These are phyloP conservation scores for Aeoliscus strigatus DNA, from an alignment of 2,797 vertebrate species.

Conservation along the genomic window DNA sequence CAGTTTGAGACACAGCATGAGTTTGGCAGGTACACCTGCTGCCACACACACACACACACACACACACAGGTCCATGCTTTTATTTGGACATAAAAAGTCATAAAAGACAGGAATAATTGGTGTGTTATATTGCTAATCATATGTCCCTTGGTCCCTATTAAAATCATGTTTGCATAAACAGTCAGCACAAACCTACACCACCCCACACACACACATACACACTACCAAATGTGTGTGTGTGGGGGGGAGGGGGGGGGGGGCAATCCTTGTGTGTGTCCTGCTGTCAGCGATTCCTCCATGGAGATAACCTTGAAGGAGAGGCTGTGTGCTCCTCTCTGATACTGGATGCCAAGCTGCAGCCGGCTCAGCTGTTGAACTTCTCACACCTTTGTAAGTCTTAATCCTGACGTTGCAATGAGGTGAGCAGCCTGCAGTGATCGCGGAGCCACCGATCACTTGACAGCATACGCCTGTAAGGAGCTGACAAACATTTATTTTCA, in stretches of 20 bases:
- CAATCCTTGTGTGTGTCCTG: constrained; percentile 40
- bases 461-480: constrained; percentile 2
- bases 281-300: constrained; percentile 64
- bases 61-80: constrained; percentile 23
- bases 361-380: constrained; percentile 39
- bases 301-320: constrained; percentile 71
- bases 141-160: constrained; percentile 57
- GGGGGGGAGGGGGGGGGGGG: too few relatives aligned
- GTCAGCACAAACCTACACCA: constrained; percentile 35
- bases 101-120: constrained; percentile 31
- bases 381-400: constrained; percentile 32
- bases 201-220: too few relatives aligned
- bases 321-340: constrained; percentile 51
- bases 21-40: constrained; percentile 41
- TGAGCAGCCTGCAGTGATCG: constrained; percentile 11
- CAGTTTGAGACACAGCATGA: too few relatives aligned
- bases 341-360: constrained; percentile 50
- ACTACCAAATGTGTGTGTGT: constrained; percentile 8
- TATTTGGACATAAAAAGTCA: constrained; percentile 51
- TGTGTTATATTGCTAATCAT: constrained; percentile 54
- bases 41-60: constrained; percentile 6
- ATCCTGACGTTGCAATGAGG: constrained; percentile 40
- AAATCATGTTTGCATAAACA: constrained; percentile 59
- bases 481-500: constrained; percentile 3
- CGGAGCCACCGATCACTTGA: neutral